Base-by-base conservation (phyloP, 2,797 vertebrate species). In the Pseudochirops cupreus region DNA sequence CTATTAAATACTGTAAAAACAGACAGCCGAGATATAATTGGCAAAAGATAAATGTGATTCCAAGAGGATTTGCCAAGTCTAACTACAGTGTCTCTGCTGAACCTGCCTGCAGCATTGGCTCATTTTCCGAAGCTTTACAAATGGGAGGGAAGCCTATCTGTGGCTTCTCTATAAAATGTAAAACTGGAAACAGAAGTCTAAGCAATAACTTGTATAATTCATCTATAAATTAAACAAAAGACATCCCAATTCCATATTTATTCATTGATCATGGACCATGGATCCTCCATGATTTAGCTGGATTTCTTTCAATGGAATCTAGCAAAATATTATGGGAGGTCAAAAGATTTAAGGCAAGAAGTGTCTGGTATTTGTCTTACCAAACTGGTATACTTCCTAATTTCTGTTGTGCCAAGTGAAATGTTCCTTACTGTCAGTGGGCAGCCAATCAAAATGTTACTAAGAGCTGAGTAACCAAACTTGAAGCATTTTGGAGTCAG, bases 1-100 rank as follows among this genome's bases (percentile, higher is more conserved):
- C 93, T 94, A 92, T 57, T 96, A 96, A 97, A 97, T 96, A n/a
- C 91, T 95, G 55, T 94, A 94, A 97, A 97, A 98, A 92, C 59
- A 95, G 92, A 57, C 87, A 95, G 92, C 58, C 94, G 91, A 16
- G 53, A 39, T 97, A 94, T 95, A 59, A 97, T 90, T 97, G 93
- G 96, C 92, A 97, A 97, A 94, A 53, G 3, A 82, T 95, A 29
- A 52, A 91, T 96, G 46, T 97, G 95, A 95, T 97, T 97, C 96
- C 89, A 95, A 46, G 53, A 10, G 9, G 3, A 91, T 96, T 96
- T 97, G 93, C 96, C 96, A 96, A 56, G 90, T 97, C 57, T 92
- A 94, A 82, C 93, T 92, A 12, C 93, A 93, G 57, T 93, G 62
- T 96, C 97, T 96, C 67, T 96, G 92, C 90, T 97, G 53, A 97